Evolutionary conservation across 2,888 invertebrate genomes (phyloP), one percentile per base, ranked within the genome.

Genomic region (Ceratothoa steindachneri): DNA sequence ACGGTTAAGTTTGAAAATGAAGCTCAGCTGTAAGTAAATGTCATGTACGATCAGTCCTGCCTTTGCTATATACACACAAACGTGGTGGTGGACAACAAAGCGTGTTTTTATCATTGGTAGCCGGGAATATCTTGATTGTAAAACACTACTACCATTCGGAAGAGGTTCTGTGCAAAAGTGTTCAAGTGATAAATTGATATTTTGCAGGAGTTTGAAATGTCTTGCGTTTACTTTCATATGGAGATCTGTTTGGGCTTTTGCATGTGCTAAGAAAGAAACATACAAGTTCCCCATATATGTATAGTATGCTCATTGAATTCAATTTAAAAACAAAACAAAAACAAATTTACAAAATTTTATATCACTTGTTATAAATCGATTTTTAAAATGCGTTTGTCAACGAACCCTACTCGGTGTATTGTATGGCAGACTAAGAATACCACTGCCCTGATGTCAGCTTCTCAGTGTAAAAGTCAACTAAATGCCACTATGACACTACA

Each of bases 11-110:
- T 24, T 24, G 60, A 60, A 7, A 60, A 60, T 7, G 60, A 60
- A 60, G 60, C 27, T 60, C 60, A 60, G 27, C 27, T 60, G 60
- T 60, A 60, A 60, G 60, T 60, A 60, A 60, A 22, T 24, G 27
- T 60, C n/a, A 60, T 22, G 24, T n/a, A n/a, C 12, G 12, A n/a
- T 24, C 60, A 60, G 60, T 24, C 19, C n/a, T 60, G 24, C 60
- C n/a, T 60, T 60, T 60, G 27, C 60, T 60, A 60, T 60, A 60
- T 24, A 24, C n/a, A n/a, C n/a, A n/a, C n/a, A n/a, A n/a, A n/a
- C 60, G 27, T 22, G 60, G 60, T 60, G 60, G 60, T 24, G 60
- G 60, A 60, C 22, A 60, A n/a, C 60, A 24, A 24, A 24, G n/a
- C 60, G 27, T 24, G 60, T 4, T 60, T 51, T 19, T 15, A 24